These are phyloP conservation scores for Choreutis nemorana DNA, from an alignment of 2,888 invertebrate genomes.

Conservation along the genomic window DNA sequence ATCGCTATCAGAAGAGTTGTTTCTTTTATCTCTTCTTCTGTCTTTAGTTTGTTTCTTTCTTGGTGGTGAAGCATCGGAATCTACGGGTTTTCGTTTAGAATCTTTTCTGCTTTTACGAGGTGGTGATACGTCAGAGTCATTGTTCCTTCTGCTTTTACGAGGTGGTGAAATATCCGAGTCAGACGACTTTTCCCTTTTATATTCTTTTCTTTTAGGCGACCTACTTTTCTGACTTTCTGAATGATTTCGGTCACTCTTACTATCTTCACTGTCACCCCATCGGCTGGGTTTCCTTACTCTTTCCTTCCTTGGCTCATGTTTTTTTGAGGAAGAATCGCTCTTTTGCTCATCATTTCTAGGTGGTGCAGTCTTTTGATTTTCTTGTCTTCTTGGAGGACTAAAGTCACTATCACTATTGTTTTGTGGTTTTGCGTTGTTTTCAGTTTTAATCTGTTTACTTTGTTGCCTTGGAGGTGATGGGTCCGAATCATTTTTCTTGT, in stretches of 20 bases:
- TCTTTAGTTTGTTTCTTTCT: slow-evolving; percentile 15
- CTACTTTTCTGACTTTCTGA: slow-evolving; percentile 8
- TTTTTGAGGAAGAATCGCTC: too few species aligned
- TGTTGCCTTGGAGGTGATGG: slow-evolving; percentile 19
- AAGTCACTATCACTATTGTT: slow-evolving; percentile 35
- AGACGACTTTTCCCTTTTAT: slow-evolving; percentile 11
- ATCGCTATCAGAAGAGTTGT: slow-evolving; percentile 19
- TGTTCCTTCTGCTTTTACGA: slow-evolving; percentile 17
- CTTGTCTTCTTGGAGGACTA: slow-evolving; percentile 24
- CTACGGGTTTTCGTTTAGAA: slow-evolving; percentile 11
- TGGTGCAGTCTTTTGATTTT: slow-evolving; percentile 7
- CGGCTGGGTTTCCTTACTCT: slow-evolving; percentile 23
- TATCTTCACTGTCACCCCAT: slow-evolving; percentile 21
- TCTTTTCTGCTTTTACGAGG: slow-evolving; percentile 8
- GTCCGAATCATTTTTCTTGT: slow-evolving; percentile 34
- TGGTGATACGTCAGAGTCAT: slow-evolving; percentile 12
- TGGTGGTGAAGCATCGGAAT: slow-evolving; percentile 32
- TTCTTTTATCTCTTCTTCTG: slow-evolving; percentile 5
- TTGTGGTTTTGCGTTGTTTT: slow-evolving; percentile 6
- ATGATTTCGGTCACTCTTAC: slow-evolving; percentile 8
- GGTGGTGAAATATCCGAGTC: slow-evolving; percentile 21
- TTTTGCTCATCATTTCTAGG: too few species aligned
- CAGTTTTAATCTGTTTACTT: slow-evolving; percentile 7
- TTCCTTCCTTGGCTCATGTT: too few species aligned
- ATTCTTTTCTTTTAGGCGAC: slow-evolving; percentile 11